A percentile compares a stretch with the other conserved stretches of the same genome.
Conservation (phyloP, 1,140 invertebrate species). For the Anadara kagoshimensis region DNA sequence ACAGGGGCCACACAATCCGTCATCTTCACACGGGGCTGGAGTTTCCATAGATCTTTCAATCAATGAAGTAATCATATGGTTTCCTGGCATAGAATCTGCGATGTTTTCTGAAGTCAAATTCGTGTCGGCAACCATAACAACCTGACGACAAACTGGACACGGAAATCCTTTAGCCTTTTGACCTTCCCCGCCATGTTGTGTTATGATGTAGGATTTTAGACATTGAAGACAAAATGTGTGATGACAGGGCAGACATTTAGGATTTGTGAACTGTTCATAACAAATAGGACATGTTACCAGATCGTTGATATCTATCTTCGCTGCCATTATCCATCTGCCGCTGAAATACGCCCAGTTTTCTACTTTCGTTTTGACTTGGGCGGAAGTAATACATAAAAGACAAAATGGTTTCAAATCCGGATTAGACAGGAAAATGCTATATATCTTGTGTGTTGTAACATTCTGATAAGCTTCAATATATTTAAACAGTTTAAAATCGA, state of each 20-base stretch:
- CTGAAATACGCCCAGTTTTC: too few species aligned
- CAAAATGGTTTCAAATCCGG: too few species aligned
- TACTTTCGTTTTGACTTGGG: too few species aligned
- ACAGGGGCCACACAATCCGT: slow-evolving; percentile 44
- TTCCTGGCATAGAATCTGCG: slow-evolving; percentile 46
- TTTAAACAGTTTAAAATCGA: too few species aligned
- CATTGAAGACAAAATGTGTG: slow-evolving; percentile 75
- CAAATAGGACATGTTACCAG: slow-evolving; percentile 63
- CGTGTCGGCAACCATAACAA: slow-evolving; percentile 33
- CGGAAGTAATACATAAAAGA: too few species aligned
- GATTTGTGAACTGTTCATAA: slow-evolving; percentile 55
- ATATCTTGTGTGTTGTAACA: too few species aligned
- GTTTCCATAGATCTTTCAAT: slow-evolving; percentile 32
- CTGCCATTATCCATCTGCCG: too few species aligned
- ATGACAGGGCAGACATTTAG: slow-evolving; percentile 59
- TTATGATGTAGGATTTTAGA: slow-evolving; percentile 82
- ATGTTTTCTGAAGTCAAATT: slow-evolving; percentile 30
- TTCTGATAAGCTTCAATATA: too few species aligned
- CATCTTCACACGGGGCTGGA: slow-evolving; percentile 34
- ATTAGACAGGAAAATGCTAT: too few species aligned
- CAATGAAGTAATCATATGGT: slow-evolving; percentile 50
- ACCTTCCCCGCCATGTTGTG: slow-evolving; percentile 25
- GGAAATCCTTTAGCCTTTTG: slow-evolving; percentile 36
- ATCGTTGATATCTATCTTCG: slow-evolving; percentile 24
- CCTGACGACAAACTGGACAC: slow-evolving; percentile 50